Base-by-base conservation (phyloP, 2,888 invertebrate species). In the Pemphredon lugubris region DNA sequence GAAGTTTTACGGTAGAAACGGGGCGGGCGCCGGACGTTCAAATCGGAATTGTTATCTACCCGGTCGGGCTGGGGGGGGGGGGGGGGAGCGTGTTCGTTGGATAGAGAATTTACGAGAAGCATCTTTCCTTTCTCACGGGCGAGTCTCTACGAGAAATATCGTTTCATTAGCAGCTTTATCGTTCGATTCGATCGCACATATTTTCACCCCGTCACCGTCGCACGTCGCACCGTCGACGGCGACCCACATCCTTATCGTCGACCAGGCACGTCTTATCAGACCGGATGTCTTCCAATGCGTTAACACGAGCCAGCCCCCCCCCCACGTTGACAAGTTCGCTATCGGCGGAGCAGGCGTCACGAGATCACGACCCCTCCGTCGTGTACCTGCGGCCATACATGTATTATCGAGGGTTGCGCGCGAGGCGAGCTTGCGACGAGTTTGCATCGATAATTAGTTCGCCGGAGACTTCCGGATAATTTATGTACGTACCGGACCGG, bases 381-480 rank as follows among this genome's bases (percentile, higher is more conserved):
- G 32, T 61, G 63, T 69, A 51, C 50, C 48, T 21, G 55, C 50
- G 30, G 40, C 30, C 13, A 20, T 53, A 50, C 59, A 55, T 57
- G 51, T 54, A 73, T 79, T 77, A 74, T 79, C 70, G 50, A 26
- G 30, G 42, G 32, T 44, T 39, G 30, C 9, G 51, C 11, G 44
- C 20, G 65, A 65, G 75, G 63, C 60, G 47, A 58, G 54, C 63
- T 69, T 55, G 76, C 79, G 79, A 79, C 74, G 73, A 67, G 70
- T 68, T 73, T 71, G 73, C 82, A 67, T 76, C 77, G 81, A 83
- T 83, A 82, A 83, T 83, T 75, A 79, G 75, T 67, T 65, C 51
- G 59, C 20, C 63, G 42, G 69, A 69, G 78, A 79, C 73, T 73
- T 74, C 73, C 75, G 73, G 58, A 57, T 81, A 82, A 83, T 82